Percentiles rank a stretch among this genome's conserved stretches.
Evolutionary conservation across 64 coral and sea anemone genomes (phyloP).

Genomic region (Anthopleura sola): DNA sequence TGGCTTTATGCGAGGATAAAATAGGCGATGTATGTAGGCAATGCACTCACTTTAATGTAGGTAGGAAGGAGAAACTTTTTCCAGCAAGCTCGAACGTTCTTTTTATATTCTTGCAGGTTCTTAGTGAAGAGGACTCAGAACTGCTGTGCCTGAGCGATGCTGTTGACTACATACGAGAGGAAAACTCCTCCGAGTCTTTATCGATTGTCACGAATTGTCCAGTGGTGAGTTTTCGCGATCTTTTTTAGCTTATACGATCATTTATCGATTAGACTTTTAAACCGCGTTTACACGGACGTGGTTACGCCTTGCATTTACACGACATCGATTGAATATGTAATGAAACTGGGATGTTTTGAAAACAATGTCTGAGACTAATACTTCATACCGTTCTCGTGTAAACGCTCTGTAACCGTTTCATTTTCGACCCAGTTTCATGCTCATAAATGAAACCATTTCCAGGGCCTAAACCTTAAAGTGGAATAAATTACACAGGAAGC

Average conservation of each 20-base stretch:
- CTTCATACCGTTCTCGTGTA: no score
- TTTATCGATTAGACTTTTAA: neutral
- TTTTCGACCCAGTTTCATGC: no score
- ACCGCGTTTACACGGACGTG: neutral
- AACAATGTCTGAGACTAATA: neutral
- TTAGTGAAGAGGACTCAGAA: conserved; percentile 14
- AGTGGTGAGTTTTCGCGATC: neutral
- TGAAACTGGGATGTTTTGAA: neutral
- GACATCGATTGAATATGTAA: no score
- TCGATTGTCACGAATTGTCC: conserved; percentile 4
- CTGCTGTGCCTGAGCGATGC: neutral
- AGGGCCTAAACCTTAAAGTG: no score
- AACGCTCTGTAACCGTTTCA: no score
- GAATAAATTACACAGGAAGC: no score
- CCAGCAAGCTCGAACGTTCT: neutral
- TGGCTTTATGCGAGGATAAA: no score
- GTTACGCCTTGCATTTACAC: neutral
- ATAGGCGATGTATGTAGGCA: no score
- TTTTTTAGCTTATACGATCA: neutral
- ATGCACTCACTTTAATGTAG: no score
- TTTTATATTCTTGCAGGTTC: neutral
- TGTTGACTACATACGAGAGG: neutral
- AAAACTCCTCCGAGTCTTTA: conserved; percentile 9
- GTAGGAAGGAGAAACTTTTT: neutral
- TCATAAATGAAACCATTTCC: no score